Percentiles rank a stretch among this genome's conserved stretches.
Conservation (phyloP, 2,888 invertebrate species). For the Emmelina monodactyla region DNA sequence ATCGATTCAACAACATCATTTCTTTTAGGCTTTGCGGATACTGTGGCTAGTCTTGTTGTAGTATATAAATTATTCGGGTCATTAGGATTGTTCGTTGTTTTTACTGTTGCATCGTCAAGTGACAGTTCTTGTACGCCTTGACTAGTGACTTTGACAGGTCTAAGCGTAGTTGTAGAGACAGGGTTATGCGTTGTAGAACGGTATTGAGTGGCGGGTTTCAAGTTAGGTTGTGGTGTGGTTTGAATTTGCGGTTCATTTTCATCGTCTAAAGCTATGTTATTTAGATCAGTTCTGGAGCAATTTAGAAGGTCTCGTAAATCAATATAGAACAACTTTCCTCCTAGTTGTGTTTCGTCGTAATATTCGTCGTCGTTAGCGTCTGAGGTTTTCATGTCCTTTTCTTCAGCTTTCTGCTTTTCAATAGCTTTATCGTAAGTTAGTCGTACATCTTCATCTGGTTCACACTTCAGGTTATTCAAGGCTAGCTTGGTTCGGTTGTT, state of each 20-base stretch:
- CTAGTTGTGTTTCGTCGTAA: slow-evolving; percentile 47
- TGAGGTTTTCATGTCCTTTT: slow-evolving; percentile 22
- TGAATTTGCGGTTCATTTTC: slow-evolving; percentile 10
- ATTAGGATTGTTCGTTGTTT: slow-evolving; percentile 13
- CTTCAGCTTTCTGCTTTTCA: slow-evolving; percentile 20
- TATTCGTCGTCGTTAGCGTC: slow-evolving; percentile 40
- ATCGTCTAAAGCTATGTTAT: slow-evolving; percentile 6
- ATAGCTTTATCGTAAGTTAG: slow-evolving; percentile 34
- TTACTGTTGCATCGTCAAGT: slow-evolving; percentile 14
- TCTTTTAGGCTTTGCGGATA: slow-evolving; percentile 50
- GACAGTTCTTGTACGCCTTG: slow-evolving; percentile 21
- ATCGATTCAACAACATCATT: slow-evolving; percentile 19
- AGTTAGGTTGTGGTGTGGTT: slow-evolving; percentile 17
- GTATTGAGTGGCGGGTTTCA: neutral
- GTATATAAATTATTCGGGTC: slow-evolving; percentile 27
- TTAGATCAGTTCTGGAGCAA: slow-evolving; percentile 23
- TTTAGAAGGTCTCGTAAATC: slow-evolving; percentile 43
- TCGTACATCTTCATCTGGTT: slow-evolving; percentile 30
- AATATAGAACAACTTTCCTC: slow-evolving; percentile 48
- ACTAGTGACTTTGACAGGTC: slow-evolving; percentile 11
- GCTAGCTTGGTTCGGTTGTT: slow-evolving; percentile 32
- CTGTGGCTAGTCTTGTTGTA: slow-evolving; percentile 45
- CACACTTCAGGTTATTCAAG: slow-evolving; percentile 47
- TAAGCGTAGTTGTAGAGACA: slow-evolving; percentile 6
- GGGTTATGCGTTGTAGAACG: neutral